Evolutionary conservation across 2,888 invertebrate species (phyloP).

Genomic region (Amaurobius ferox): DNA sequence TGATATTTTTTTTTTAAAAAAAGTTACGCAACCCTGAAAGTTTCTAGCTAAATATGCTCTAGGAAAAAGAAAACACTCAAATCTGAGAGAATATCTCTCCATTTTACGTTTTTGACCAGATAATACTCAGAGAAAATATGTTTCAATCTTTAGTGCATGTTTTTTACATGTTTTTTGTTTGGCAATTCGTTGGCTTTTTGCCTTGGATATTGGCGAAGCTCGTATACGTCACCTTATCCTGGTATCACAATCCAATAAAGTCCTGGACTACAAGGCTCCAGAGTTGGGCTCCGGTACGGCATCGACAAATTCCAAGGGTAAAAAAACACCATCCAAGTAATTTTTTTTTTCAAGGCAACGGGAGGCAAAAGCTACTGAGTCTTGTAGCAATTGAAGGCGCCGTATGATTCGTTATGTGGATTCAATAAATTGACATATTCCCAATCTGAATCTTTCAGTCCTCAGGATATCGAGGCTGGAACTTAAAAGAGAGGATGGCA

Average conservation of each 20-base stretch:
- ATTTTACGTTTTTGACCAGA: constrained; percentile 66
- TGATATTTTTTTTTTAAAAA: constrained; percentile 41
- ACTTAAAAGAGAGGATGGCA: constrained; percentile 30
- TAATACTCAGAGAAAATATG: constrained; percentile 70
- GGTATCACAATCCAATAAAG: constrained; percentile 72
- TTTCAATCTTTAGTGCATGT: constrained; percentile 7
- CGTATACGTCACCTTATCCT: constrained; percentile 44
- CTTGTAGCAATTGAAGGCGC: constrained; percentile 18
- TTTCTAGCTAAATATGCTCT: constrained; percentile 71
- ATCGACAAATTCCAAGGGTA: constrained; percentile 59
- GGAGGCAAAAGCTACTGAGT: constrained; percentile 21
- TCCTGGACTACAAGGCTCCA: constrained; percentile 72
- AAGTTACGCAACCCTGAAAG: constrained; percentile 64
- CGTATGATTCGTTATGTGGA: background rate
- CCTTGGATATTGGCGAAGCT: constrained; percentile 60
- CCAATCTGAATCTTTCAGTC: background rate
- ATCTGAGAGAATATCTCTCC: constrained; percentile 67
- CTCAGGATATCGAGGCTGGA: constrained; percentile 28
- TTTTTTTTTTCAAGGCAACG: constrained; percentile 37
- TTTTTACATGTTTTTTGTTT: constrained; percentile 34
- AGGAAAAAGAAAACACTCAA: constrained; percentile 72
- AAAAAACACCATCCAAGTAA: background rate
- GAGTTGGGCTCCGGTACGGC: constrained; percentile 43
- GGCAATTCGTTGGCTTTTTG: constrained; percentile 21
- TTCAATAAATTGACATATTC: background rate